phyloP scores from a whole-genome alignment of 2,888 invertebrate genomes.

The Plagiodera versicolora region DNA sequence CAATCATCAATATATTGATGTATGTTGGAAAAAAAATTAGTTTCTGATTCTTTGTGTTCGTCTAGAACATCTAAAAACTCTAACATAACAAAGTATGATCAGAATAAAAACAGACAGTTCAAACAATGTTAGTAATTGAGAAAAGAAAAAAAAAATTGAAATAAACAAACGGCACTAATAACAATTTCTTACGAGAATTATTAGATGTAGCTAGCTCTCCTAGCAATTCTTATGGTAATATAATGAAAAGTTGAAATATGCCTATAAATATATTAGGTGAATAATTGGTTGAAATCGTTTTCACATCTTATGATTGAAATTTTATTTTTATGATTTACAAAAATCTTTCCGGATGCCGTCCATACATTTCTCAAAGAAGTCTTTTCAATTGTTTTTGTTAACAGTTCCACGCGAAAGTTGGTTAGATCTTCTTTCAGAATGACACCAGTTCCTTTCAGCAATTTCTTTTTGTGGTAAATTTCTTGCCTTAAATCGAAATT shows the following conservation, averaged over 20 bases:
- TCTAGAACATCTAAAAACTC: not conserved
- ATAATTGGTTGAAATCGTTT: not conserved
- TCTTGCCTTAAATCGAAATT: not conserved
- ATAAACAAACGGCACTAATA: not conserved
- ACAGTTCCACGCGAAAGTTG: not conserved
- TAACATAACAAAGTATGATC: not conserved
- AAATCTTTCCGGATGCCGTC: conserved; percentile 4
- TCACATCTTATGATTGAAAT: not conserved
- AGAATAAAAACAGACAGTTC: not conserved
- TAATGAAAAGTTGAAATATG: not conserved
- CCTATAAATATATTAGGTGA: not conserved
- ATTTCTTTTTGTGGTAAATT: conserved; percentile 1
- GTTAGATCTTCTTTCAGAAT: conserved; percentile 4
- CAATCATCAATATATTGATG: not conserved
- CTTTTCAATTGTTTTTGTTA: conserved; percentile 1
- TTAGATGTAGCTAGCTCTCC: not conserved
- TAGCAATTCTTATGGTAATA: not conserved
- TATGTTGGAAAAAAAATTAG: not conserved
- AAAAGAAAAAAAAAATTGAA: not conserved
- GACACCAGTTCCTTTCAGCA: conserved; percentile 7
- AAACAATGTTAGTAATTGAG: too few species aligned
- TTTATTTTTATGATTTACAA: conserved; percentile 2
- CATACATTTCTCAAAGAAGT: not conserved
- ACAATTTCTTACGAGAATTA: not conserved
- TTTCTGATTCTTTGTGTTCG: not conserved